A percentile compares a stretch with the other conserved stretches of the same genome.
These are phyloP conservation scores for Sinocyclocheilus rhinocerous DNA, from an alignment of 2,113 vertebrate species.

Conservation along the genomic window DNA sequence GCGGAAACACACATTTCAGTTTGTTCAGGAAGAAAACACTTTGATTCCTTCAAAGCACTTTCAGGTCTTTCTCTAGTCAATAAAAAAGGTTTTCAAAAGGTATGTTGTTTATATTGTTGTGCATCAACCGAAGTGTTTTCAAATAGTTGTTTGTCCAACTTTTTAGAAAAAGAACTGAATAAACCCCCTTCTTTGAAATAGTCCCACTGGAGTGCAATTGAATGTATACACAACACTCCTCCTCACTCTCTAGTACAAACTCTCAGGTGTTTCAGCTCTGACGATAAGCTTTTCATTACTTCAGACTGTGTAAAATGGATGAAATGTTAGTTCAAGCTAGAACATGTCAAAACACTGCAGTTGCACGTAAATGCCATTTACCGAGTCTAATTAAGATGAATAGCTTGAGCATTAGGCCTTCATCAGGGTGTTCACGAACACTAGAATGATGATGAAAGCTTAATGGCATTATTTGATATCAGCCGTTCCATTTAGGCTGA, in stretches of 20 bases:
- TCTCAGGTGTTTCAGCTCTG: slow-evolving; percentile 8
- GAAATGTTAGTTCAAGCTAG: slow-evolving; percentile 7
- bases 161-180: slow-evolving; percentile 16
- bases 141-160: slow-evolving; percentile 9
- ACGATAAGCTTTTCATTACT: neutral
- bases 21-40: slow-evolving; percentile 7
- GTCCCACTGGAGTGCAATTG: neutral
- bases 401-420: neutral
- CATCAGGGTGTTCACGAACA: neutral
- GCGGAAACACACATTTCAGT: neutral
- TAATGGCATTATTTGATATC: neutral
- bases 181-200: neutral
- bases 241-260: neutral
- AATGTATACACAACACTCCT: neutral
- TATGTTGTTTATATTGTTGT: slow-evolving; percentile 21
- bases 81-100: slow-evolving; percentile 16
- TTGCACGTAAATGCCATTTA: slow-evolving; percentile 34
- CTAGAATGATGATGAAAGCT: neutral
- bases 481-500: neutral
- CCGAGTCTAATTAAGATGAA: slow-evolving; percentile 21
- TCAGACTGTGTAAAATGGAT: slow-evolving; percentile 1
- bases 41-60: neutral
- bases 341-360: slow-evolving; percentile 5
- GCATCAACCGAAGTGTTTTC: slow-evolving; percentile 21
- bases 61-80: slow-evolving; percentile 1